phyloP scores from a whole-genome alignment of 1,140 invertebrate genomes.

The Centruroides vittatus region DNA sequence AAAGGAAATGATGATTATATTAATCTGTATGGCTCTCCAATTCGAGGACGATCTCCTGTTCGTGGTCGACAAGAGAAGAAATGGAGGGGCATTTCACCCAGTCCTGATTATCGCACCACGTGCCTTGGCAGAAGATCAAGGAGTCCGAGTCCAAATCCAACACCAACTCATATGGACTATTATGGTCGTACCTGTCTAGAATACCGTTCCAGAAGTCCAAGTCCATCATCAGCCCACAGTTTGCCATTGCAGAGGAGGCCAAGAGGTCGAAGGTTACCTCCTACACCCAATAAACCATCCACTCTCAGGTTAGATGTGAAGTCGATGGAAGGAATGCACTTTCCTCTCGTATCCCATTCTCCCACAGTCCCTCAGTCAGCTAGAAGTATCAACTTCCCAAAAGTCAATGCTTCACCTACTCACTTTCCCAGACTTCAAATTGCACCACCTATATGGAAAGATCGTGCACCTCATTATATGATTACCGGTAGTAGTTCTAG shows the following conservation, averaged over 20 bases:
- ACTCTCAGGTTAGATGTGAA: conserved; percentile 42
- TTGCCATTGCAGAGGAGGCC: conserved; percentile 11
- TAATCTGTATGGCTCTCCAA: conserved; percentile 10
- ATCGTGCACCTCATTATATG: conserved; percentile 10
- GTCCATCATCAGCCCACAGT: conserved; percentile 23
- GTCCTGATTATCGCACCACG: conserved; percentile 23
- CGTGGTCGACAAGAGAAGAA: conserved; percentile 2
- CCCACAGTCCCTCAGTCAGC: conserved; percentile 24
- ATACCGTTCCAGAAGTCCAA: conserved; percentile 33
- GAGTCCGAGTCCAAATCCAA: conserved; percentile 37
- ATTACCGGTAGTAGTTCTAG: background rate
- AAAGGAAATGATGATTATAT: conserved; percentile 15
- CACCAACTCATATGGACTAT: conserved; percentile 26
- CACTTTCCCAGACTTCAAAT: conserved; percentile 31
- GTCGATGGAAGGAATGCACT: conserved; percentile 19
- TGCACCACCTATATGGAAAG: conserved; percentile 10
- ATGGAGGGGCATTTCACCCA: conserved; percentile 7
- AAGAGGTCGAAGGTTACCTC: conserved; percentile 41
- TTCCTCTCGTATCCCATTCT: conserved; percentile 25
- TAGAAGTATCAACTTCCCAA: conserved; percentile 63
- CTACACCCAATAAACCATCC: conserved; percentile 80
- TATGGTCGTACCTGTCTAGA: conserved; percentile 34
- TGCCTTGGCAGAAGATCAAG: conserved; percentile 45
- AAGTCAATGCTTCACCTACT: conserved; percentile 81
- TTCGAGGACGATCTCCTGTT: conserved; percentile 6